Base-by-base conservation (phyloP, 2,113 vertebrate genomes). In the Hemibagrus wyckioides region DNA sequence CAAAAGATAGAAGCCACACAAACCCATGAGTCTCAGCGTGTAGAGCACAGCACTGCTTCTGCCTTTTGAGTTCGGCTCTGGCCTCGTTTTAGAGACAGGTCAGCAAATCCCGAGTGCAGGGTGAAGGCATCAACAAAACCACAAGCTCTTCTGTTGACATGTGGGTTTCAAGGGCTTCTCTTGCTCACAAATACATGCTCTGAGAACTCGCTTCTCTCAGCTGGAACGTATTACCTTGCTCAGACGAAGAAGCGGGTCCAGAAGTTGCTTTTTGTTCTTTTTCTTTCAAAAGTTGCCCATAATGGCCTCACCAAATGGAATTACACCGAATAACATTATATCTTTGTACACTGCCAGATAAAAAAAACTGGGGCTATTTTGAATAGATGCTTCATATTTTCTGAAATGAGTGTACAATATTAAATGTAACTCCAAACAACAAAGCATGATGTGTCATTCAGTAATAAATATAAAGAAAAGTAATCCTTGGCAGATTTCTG, bases 81-180 rank as follows among this genome's bases (percentile, higher is more conserved):
- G 92, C 87, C 87, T 88, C 30, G 85, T 93, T 92, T 92, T 80
- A 80, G 61, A 76, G 89, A 85, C 90, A 89, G 90, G 86, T 92
- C 90, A 92, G 91, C n/a, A 25, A 50, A 89, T 82, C 88, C 84
- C 86, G 50, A 44, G 56, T 76, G 82, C 41, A 87, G 84, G 67
- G 65, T 84, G 71, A 90, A 89, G 84, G 86, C 79, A 63, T 86
- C 80, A 92, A 93, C 90, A 86, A 82, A 69, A 87, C 85, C 67
- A 69, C 79, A 82, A 50, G 65, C 80, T 67, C 81, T 52, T 73
- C 57, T 83, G 80, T 33, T 84, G 63, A 92, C 89, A 89, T 86
- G 67, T 85, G 67, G 84, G 83, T 88, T 90, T 84, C 4, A 56
- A 85, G 36, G 56, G 76, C 30, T 83, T 84, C 41, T 59, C 56